A percentile compares a stretch with the other conserved stretches of the same genome.
These are phyloP conservation scores for Eulacestoma nigropectus DNA, from an alignment of 2,113 vertebrate species.

Conservation along the genomic window DNA sequence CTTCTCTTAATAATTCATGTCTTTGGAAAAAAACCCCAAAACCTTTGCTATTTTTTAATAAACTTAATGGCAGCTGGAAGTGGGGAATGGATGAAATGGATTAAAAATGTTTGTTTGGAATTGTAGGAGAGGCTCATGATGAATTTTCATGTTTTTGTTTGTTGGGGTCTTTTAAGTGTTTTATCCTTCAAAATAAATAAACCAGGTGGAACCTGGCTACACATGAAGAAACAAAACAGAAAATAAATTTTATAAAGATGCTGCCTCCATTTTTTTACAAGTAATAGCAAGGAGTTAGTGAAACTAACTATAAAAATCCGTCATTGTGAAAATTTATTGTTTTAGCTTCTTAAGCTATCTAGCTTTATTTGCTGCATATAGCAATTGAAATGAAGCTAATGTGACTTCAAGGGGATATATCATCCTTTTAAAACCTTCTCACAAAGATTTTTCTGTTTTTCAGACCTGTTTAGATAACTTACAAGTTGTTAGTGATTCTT, in stretches of 20 bases:
- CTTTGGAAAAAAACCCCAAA: neutral
- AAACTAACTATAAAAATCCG: neutral
- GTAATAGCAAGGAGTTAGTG: neutral
- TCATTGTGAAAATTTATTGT: neutral
- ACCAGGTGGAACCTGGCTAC: neutral
- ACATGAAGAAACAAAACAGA: neutral
- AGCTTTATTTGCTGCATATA: neutral
- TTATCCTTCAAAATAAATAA: neutral
- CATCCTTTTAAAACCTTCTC: neutral
- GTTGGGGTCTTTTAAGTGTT: neutral
- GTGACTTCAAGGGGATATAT: neutral
- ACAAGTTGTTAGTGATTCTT: conserved; percentile 14
- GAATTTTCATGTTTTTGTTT: neutral
- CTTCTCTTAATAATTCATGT: neutral
- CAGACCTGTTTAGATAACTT: conserved; percentile 49
- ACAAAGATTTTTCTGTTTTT: conserved; percentile 2
- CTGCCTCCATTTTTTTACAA: neutral
- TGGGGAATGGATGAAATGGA: neutral
- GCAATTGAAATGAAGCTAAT: neutral
- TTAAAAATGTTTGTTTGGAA: neutral
- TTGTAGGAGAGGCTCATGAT: neutral
- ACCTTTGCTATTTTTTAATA: neutral
- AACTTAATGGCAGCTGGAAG: neutral
- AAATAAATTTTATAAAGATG: neutral
- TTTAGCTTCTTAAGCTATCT: neutral